A percentile compares a stretch with the other conserved stretches of the same genome.
Conservation (phyloP, 1,140 invertebrate species). For the Sesamia nonagrioides region DNA sequence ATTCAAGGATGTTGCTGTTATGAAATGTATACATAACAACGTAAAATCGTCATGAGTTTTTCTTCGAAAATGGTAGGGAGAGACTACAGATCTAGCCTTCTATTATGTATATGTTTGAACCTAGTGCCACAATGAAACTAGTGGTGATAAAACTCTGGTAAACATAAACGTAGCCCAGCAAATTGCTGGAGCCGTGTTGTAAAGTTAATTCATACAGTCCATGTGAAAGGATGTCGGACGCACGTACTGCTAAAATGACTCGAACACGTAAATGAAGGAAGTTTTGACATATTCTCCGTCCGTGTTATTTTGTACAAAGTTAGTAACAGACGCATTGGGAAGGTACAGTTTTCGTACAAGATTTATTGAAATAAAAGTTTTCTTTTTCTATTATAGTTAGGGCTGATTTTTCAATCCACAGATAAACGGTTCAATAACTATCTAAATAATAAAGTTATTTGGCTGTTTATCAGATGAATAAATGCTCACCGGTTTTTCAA, state of each 20-base stretch:
- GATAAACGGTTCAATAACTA: no score
- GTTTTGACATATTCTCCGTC: constrained; percentile 28
- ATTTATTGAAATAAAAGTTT: not conserved
- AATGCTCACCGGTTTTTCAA: no score
- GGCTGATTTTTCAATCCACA: no score
- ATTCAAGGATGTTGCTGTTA: no score
- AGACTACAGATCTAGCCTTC: no score
- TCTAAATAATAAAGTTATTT: no score
- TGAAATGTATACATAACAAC: no score
- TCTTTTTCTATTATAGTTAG: no score
- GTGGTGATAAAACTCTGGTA: not conserved
- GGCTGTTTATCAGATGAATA: no score
- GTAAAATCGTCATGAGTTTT: no score
- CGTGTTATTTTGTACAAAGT: constrained; percentile 6
- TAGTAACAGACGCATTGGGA: not conserved
- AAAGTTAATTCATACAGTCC: constrained; percentile 5
- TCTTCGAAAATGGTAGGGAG: no score
- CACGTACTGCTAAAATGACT: constrained; percentile 14
- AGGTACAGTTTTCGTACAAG: not conserved
- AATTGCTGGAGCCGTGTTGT: not conserved
- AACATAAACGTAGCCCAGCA: not conserved
- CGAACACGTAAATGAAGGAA: constrained; percentile 28
- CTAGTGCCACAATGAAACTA: not conserved
- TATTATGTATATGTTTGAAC: no score
- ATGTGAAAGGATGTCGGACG: not conserved